These are phyloP conservation scores for Bubo blakistoni DNA, from an alignment of 2,113 vertebrate species.

Conservation along the genomic window DNA sequence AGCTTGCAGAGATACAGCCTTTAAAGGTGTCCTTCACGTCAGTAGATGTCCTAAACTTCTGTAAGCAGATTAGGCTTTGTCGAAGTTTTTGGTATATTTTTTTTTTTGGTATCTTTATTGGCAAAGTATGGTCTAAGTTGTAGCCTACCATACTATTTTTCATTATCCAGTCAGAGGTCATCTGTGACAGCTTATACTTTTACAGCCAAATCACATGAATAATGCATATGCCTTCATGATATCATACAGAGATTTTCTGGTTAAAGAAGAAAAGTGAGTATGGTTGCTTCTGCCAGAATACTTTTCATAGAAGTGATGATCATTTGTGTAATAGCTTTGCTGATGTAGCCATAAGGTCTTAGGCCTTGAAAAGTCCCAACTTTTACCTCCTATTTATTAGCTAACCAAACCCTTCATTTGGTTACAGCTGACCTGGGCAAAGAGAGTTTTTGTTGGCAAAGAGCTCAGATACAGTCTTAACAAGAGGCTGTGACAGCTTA, in stretches of 20 bases:
- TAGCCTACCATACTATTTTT: background rate
- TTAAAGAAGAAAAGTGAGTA: background rate
- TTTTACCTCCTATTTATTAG: background rate
- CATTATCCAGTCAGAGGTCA: background rate
- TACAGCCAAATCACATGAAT: background rate
- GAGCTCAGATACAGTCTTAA: background rate
- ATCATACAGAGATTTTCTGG: background rate
- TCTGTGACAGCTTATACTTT: background rate
- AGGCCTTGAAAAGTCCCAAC: background rate
- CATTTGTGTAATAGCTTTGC: background rate
- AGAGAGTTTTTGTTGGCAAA: background rate
- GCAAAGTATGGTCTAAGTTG: background rate
- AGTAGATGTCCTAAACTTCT: background rate
- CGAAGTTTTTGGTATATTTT: background rate
- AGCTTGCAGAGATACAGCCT: background rate
- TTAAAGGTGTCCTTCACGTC: constrained; percentile 37
- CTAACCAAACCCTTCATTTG: background rate
- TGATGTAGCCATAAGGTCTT: background rate
- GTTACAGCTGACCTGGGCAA: background rate
- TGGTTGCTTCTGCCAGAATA: background rate
- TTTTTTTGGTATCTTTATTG: background rate
- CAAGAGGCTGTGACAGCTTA: background rate
- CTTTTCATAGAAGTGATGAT: background rate
- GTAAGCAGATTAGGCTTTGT: background rate
- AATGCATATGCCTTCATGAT: background rate